Base-by-base conservation (phyloP, 2,113 vertebrate species). In the Tapirus terrestris region DNA sequence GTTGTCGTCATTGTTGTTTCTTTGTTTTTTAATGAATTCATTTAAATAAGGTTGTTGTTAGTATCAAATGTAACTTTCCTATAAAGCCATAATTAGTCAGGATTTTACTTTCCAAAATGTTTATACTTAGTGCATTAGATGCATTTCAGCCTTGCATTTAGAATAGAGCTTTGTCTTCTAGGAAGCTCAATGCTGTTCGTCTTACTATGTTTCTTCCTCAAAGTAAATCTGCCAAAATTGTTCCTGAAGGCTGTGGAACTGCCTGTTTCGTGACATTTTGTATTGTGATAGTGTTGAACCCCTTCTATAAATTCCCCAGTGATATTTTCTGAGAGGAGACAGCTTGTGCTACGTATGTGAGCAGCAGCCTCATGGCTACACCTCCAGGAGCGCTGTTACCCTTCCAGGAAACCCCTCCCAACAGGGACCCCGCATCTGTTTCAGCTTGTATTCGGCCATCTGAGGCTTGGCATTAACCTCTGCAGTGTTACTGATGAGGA, bases 401-500 rank as follows among this genome's bases (percentile, higher is more conserved):
- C 23, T 18, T 33, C 1, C 8, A 8, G 36, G 21, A 9, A 1
- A 3, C 8, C 5, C 36, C 2, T 3, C 67, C 53, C 51, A 9
- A 4, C 18, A 13, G 75, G n/a, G 21, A 12, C 83, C 75, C 25
- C 3, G 0, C 0, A 1, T 29, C 88, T 31, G 2, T 18, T 0
- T 4, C 5, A 1, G 3, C 10, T 0, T 1, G 6, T 2, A 1
- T n/a, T 1, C 31, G 91, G 27, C n/a, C 33, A 0, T 14, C 39
- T 0, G 0, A n/a, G 67, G 20, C 16, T 29, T 33, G 25, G 23
- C 9, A 0, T 27, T 4, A 1, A 0, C 20, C 6, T 61, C 77
- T 16, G 0, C 17, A 2, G 45, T 14, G 12, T 31, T 21, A 7
- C 70, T 83, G 56, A 39, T 31, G 5, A 53, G 76, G 58, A 39